Conservation (phyloP, 2,888 invertebrate genomes). For the Calameuta idolon region DNA sequence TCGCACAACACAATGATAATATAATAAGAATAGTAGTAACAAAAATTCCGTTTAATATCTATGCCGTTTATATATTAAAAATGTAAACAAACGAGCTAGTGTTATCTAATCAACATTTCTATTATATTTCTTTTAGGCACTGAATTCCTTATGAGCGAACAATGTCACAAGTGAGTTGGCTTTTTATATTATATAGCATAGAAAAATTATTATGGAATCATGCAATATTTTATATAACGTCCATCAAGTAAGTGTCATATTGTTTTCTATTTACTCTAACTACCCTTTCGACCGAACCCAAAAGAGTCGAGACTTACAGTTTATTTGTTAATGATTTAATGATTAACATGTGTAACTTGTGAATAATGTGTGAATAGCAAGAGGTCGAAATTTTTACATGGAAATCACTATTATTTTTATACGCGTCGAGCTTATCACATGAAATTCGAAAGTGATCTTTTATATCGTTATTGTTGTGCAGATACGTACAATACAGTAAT, state of each 20-base stretch:
- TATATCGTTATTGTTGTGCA: not conserved
- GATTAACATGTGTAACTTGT: too few species aligned
- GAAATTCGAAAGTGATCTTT: not conserved
- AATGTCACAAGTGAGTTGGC: not conserved
- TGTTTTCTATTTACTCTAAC: not conserved
- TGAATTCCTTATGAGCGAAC: not conserved
- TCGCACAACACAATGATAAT: not conserved
- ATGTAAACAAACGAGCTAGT: not conserved
- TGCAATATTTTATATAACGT: not conserved
- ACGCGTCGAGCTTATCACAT: not conserved
- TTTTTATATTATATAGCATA: not conserved
- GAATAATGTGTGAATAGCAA: too few species aligned
- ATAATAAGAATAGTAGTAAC: not conserved
- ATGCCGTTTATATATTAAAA: not conserved
- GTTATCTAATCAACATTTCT: not conserved
- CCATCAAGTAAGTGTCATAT: not conserved
- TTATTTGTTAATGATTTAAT: too few species aligned
- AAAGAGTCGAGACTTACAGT: too few species aligned
- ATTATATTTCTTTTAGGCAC: not conserved
- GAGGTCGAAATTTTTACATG: not conserved
- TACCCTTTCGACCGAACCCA: too few species aligned
- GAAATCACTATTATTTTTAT: not conserved
- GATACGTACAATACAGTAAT: not conserved
- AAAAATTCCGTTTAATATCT: not conserved
- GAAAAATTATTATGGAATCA: not conserved